Evolutionary conservation across 2,888 invertebrate species (phyloP).

Genomic region (Sialis fuliginosa): DNA sequence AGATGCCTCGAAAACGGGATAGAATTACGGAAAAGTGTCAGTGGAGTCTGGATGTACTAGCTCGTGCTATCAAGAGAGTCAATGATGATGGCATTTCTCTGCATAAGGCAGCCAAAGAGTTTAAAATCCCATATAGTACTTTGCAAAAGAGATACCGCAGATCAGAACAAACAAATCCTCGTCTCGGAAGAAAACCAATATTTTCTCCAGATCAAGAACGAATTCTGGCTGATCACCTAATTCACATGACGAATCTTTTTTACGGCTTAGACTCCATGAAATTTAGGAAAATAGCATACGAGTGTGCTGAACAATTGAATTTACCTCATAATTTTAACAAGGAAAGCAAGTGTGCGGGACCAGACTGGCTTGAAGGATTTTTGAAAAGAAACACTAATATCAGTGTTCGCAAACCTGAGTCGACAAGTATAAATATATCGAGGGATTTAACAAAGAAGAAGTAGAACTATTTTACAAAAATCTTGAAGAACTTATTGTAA

Average conservation of each 20-base stretch:
- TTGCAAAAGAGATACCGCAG: background rate
- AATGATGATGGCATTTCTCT: background rate
- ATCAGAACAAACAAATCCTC: background rate
- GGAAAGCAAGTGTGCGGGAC: background rate
- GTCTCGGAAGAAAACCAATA: background rate
- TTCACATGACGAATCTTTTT: background rate
- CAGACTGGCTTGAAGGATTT: background rate
- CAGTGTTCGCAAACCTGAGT: background rate
- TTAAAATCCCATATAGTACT: background rate
- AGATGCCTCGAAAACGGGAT: background rate
- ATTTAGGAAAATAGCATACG: background rate
- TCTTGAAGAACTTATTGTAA: background rate
- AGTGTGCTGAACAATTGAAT: background rate
- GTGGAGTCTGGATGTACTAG: background rate
- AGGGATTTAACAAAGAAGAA: conserved; percentile 1
- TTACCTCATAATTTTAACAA: background rate
- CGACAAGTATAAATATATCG: background rate
- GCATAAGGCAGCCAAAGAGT: background rate
- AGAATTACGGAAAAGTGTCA: background rate
- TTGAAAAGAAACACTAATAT: background rate
- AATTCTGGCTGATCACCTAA: conserved; percentile 1
- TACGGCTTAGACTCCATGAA: background rate
- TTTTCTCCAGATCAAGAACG: background rate
- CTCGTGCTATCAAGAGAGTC: background rate
- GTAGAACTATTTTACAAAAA: background rate